Percentiles rank a stretch among this genome's conserved stretches.
Conservation (phyloP, 2,113 vertebrate species). For the Pachycephala philippinensis region DNA sequence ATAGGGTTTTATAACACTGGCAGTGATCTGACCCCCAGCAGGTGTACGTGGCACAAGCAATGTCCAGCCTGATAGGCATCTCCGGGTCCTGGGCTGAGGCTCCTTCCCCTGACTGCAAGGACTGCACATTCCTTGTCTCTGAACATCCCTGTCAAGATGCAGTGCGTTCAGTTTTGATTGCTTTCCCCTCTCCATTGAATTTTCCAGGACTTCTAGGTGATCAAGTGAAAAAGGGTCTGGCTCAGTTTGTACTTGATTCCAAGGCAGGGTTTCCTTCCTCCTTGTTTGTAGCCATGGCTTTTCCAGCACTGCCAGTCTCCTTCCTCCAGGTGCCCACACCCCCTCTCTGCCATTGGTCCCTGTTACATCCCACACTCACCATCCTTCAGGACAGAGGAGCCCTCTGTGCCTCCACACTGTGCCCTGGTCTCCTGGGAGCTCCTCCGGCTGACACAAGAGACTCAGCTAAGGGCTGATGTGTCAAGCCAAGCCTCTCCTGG, state of each 20-base stretch:
- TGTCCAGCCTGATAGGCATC: background rate
- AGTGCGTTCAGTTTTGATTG: background rate
- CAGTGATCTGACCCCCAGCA: background rate
- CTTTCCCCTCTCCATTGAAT: background rate
- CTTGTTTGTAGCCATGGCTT: background rate
- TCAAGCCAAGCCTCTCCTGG: background rate
- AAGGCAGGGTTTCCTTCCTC: background rate
- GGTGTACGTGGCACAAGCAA: conserved; percentile 3
- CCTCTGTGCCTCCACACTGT: background rate
- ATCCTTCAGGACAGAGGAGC: background rate
- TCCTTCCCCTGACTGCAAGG: background rate
- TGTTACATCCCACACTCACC: background rate
- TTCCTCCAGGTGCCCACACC: background rate
- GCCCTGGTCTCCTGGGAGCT: background rate
- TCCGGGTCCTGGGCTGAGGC: background rate
- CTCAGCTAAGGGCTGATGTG: background rate
- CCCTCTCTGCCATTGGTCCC: fast-evolving
- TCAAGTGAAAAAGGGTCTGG: background rate
- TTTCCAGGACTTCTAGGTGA: background rate
- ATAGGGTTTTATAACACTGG: background rate
- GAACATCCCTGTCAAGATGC: background rate
- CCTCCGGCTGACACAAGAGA: background rate
- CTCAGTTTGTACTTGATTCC: background rate
- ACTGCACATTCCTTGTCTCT: conserved; percentile 6
- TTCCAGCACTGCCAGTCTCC: background rate